Evolutionary conservation across 2,113 vertebrate genomes (phyloP), one percentile per base, ranked within the genome.

Genomic region (Orycteropus afer): DNA sequence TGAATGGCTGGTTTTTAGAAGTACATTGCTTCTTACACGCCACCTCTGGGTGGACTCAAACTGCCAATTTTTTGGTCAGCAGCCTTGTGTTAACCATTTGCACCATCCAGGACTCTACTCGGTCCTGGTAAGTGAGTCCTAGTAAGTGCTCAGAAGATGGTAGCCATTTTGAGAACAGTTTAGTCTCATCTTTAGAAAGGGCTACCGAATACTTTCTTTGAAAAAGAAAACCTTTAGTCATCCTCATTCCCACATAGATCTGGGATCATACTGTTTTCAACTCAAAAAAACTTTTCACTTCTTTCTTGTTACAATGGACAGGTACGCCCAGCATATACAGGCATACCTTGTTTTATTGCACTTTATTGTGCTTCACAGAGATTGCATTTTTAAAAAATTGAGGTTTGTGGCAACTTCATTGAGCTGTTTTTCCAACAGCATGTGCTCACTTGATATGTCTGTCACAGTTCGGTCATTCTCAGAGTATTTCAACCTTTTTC

Each of bases 141-240:
- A 51, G 20, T 32, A 40, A 91, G 59, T 90, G 2, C 27, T 84
- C 34, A 53, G 29, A 83, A 27, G 42, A n/a, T 65, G 20, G 65
- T 81, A 59, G 71, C 49, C 61, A 73, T 95, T 91, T 92, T 92
- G 85, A 57, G 80, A 27, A 49, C 89, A 40, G 42, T 59, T 89
- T 57, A 51, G 61, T 89, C 57, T 90, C 23, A 18, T 92, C 34
- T 92, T 80, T 85, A 67, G 57, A 69, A 93, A 73, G 80, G 67
- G 14, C 49, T 32, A 61, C 15, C 71, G 40, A 73, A 57, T 63
- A 13, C 4, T 11, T 51, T 61, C 25, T 51, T 93, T 92, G 20
- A 51, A 29, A 95, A 22, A 80, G 40, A 78, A 65, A 51, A 89
- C n/a, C 6, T 82, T 93, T 73, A 25, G 18, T 79, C 40, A 69